A percentile compares a stretch with the other conserved stretches of the same genome.
Conservation (phyloP, 2,113 vertebrate genomes). For the Ceyx margarethae region DNA sequence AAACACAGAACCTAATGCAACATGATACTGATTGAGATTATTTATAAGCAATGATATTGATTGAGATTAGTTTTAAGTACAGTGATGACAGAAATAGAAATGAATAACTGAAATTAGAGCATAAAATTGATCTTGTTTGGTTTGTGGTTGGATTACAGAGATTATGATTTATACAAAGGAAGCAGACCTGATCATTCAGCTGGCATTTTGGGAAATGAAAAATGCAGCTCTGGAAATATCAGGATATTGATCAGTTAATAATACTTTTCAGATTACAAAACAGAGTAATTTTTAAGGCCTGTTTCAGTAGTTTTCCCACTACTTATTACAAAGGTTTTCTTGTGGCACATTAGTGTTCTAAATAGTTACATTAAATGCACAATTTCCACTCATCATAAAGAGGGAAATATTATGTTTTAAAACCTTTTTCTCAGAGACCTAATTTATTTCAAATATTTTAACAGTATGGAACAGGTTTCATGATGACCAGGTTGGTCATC, state of each 20-base stretch:
- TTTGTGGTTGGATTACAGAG: neutral
- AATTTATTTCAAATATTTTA: neutral
- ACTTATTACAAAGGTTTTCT: neutral
- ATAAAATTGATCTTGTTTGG: neutral
- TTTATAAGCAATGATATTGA: too few species aligned
- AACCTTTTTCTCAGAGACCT: neutral
- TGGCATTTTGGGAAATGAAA: neutral
- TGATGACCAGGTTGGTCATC: neutral
- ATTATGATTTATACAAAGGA: neutral
- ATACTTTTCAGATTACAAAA: neutral
- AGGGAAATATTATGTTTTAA: neutral
- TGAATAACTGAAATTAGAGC: neutral
- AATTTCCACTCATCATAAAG: neutral
- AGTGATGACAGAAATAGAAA: neutral
- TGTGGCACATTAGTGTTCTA: neutral
- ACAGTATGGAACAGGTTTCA: neutral
- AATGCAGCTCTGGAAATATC: neutral
- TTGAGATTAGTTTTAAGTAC: neutral
- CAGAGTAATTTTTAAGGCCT: neutral
- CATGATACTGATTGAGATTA: fast-evolving
- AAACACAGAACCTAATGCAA: neutral
- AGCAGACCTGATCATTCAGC: neutral
- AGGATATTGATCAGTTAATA: neutral
- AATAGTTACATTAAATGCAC: neutral
- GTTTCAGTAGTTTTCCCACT: neutral